phyloP scores from a whole-genome alignment of 2,888 invertebrate genomes.

The Trisateles emortualis region DNA sequence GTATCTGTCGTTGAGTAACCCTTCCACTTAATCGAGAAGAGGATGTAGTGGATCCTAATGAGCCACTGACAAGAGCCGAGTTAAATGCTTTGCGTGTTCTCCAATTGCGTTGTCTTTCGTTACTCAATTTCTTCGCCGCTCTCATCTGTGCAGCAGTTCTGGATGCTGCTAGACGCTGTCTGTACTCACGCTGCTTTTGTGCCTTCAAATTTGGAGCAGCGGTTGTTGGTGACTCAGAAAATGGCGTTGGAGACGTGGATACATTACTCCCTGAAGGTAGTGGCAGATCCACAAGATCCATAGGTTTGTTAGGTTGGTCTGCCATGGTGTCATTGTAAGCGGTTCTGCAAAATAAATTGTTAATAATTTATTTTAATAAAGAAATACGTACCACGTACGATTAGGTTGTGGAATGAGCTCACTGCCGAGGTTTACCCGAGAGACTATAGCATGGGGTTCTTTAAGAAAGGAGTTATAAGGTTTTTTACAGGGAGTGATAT shows the following conservation, averaged over 20 bases:
- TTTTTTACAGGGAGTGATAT: no score
- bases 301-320: constrained; percentile 35
- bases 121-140: constrained; percentile 38
- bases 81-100: constrained; percentile 47
- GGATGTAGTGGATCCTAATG: constrained; percentile 32
- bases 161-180: constrained; percentile 32
- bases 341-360: constrained; percentile 45
- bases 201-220: constrained; percentile 36
- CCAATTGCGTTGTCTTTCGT: constrained; percentile 42
- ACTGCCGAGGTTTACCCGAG: no score
- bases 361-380: no score
- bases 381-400: no score
- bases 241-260: constrained; percentile 43
- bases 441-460: no score
- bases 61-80: constrained; percentile 29
- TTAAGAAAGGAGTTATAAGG: no score
- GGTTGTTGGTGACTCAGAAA: constrained; percentile 36
- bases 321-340: constrained; percentile 43
- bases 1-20: constrained; percentile 17
- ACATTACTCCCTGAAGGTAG: constrained; percentile 39
- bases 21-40: constrained; percentile 31
- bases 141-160: constrained; percentile 45
- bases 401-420: no score
- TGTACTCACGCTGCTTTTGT: constrained; percentile 45
- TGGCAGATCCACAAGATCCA: constrained; percentile 43